Conservation (phyloP, 2,797 vertebrate genomes). For the Myiothlypis chrysogaster region DNA sequence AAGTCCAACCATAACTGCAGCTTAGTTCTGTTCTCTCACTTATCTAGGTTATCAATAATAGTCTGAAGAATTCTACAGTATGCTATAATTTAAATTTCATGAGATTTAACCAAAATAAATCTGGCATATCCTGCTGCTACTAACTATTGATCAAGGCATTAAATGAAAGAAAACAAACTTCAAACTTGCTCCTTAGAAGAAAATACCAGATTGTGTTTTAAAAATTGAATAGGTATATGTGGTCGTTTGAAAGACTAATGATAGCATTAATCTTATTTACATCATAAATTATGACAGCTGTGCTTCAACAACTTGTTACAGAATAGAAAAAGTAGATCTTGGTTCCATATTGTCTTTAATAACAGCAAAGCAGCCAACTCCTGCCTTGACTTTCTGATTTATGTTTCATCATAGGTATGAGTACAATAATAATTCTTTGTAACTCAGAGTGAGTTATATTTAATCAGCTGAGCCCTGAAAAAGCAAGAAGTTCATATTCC, state of each 20-base stretch:
- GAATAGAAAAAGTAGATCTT: neutral
- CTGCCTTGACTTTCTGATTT: neutral
- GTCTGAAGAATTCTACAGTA: neutral
- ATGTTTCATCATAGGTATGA: neutral
- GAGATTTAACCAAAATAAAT: neutral
- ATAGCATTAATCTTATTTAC: neutral
- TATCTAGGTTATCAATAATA: neutral
- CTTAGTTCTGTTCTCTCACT: neutral
- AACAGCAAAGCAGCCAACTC: neutral
- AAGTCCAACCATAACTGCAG: neutral
- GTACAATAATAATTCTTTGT: neutral
- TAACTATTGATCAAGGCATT: constrained; percentile 1
- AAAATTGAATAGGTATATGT: neutral
- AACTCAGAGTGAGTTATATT: neutral
- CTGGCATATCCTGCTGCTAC: neutral
- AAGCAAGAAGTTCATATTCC: neutral
- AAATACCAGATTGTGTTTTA: neutral
- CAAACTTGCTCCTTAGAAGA: neutral
- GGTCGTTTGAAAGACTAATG: neutral
- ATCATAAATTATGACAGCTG: neutral
- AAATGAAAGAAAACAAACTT: constrained; percentile 9
- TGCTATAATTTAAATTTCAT: neutral
- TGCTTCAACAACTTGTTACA: neutral
- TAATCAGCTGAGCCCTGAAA: neutral
- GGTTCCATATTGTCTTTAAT: neutral